These are phyloP conservation scores for Prosopocoilus inquinatus DNA, from an alignment of 2,888 invertebrate species.

Conservation along the genomic window DNA sequence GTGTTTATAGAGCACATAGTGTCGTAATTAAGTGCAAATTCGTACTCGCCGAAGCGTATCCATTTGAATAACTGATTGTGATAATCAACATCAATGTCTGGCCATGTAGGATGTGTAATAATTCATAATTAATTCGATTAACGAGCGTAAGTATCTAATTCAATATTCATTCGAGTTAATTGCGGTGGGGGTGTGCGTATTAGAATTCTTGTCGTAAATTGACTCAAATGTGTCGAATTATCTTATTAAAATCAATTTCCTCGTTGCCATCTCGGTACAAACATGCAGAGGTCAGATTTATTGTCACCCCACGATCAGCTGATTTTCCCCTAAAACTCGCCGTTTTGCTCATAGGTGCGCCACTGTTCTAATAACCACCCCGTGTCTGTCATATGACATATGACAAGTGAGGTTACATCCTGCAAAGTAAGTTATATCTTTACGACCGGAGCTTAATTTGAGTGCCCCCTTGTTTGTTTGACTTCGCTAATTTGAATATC, in stretches of 20 bases:
- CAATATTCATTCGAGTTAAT: constrained; percentile 17
- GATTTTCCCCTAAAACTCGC: constrained; percentile 19
- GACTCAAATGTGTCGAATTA: constrained; percentile 33
- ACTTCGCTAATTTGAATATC: no score
- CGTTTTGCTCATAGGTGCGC: constrained; percentile 7
- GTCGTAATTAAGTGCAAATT: constrained; percentile 18
- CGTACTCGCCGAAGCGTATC: constrained; percentile 21
- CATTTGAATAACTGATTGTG: constrained; percentile 1
- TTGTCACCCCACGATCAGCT: constrained; percentile 30
- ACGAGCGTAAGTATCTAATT: constrained; percentile 37
- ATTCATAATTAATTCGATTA: constrained; percentile 35
- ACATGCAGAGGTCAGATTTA: constrained; percentile 44
- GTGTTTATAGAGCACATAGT: not conserved
- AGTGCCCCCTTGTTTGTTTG: no score
- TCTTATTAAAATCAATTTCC: constrained; percentile 48
- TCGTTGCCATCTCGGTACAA: constrained; percentile 36
- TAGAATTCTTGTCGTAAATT: constrained; percentile 29
- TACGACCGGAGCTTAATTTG: not conserved
- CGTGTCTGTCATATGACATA: constrained; percentile 13
- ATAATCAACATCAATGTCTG: constrained; percentile 31
- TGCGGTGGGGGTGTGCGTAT: constrained; percentile 29
- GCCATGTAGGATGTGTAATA: constrained; percentile 26
- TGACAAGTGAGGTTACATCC: constrained; percentile 6
- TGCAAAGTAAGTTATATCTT: no score
- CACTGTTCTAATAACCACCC: constrained; percentile 11